Conservation (phyloP, 2,797 vertebrate species). For the Scomberomorus guttatus region DNA sequence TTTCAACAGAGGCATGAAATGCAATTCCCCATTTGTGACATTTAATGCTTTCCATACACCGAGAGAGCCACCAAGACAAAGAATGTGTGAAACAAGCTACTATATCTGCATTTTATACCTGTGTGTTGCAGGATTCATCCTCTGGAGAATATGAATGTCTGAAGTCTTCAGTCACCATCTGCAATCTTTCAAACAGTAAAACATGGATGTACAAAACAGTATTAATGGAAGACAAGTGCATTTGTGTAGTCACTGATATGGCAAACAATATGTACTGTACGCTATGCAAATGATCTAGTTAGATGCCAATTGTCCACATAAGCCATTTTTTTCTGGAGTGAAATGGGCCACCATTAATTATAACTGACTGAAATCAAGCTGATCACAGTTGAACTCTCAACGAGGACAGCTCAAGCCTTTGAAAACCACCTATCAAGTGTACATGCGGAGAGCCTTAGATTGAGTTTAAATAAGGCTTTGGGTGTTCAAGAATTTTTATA, state of each 20-base stretch:
- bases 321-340: neutral
- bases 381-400: conserved; percentile 13
- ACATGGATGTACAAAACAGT: neutral
- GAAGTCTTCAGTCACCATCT: neutral
- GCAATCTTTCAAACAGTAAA: neutral
- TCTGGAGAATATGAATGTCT: too few species aligned
- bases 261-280: neutral
- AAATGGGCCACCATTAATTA: neutral
- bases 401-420: neutral
- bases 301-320: neutral
- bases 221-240: neutral
- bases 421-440: conserved; percentile 1
- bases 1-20: neutral
- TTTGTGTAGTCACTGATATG: neutral
- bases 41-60: neutral
- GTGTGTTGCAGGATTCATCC: neutral
- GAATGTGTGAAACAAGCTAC: neutral
- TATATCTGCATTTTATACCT: neutral
- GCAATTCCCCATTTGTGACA: neutral
- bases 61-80: neutral
- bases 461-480: conserved; percentile 1
- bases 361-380: neutral
- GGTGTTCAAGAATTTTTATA: neutral
- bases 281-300: neutral
- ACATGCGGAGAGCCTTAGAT: neutral